phyloP scores from a whole-genome alignment of 2,888 invertebrate genomes.

The Tenthredo amoena region DNA sequence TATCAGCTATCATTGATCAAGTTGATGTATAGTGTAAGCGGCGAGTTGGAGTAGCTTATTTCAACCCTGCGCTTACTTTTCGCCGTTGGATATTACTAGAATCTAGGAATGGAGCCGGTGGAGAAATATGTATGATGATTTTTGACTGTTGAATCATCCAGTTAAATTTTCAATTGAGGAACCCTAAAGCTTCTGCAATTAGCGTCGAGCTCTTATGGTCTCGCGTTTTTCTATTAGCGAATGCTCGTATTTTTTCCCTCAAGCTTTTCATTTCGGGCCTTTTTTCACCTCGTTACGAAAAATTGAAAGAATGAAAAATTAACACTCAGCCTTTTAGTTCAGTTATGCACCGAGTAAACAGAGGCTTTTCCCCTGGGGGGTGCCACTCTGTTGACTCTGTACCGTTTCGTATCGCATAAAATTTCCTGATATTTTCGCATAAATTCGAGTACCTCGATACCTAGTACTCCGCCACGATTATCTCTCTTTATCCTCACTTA shows the following conservation, averaged over 20 bases:
- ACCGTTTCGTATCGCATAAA: slow-evolving; percentile 19
- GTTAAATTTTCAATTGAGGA: neutral
- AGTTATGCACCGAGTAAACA: slow-evolving; percentile 42
- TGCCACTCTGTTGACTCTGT: neutral
- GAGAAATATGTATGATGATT: neutral
- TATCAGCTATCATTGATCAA: neutral
- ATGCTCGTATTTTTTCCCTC: neutral
- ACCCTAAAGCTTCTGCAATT: neutral
- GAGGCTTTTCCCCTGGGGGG: neutral
- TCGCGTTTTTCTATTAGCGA: neutral
- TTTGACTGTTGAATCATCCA: neutral
- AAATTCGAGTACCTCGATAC: neutral
- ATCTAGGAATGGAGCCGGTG: neutral
- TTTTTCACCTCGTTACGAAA: neutral
- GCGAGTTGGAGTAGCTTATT: neutral
- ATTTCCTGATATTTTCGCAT: neutral
- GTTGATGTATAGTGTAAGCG: neutral
- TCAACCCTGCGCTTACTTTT: neutral
- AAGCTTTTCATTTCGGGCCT: neutral
- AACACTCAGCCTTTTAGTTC: slow-evolving; percentile 16
- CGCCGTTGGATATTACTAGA: neutral
- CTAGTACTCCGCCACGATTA: neutral
- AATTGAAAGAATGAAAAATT: neutral
- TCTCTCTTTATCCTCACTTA: neutral
- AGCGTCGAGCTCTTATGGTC: neutral